Conservation (phyloP, 2,888 invertebrate species). For the Ceraclea dissimilis region DNA sequence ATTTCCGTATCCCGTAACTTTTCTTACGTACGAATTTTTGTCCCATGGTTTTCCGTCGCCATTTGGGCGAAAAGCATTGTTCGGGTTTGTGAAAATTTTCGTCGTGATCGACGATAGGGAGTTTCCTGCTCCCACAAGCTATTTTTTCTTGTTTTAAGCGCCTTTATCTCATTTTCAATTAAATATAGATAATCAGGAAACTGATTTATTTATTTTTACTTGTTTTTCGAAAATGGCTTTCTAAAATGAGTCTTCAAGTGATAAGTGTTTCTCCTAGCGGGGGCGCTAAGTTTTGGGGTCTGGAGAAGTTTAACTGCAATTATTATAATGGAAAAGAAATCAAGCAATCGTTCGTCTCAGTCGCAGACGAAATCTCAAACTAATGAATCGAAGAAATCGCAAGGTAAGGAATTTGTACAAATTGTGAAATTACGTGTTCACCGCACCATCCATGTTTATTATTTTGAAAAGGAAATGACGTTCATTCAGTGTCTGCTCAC, state of each 20-base stretch:
- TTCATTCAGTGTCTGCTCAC: background rate
- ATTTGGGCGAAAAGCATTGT: constrained; percentile 54
- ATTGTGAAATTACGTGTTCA: constrained; percentile 22
- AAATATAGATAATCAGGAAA: constrained; percentile 35
- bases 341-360: constrained; percentile 58
- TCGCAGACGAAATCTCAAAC: constrained; percentile 60
- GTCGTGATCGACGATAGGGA: constrained; percentile 64
- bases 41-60: too few relatives aligned
- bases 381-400: constrained; percentile 71
- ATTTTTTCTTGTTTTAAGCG: constrained; percentile 35
- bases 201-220: constrained; percentile 47
- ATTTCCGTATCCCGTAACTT: too few relatives aligned
- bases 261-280: constrained; percentile 15
- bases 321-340: constrained; percentile 71
- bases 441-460: background rate
- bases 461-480: background rate
- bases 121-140: constrained; percentile 53
- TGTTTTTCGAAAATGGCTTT: constrained; percentile 33
- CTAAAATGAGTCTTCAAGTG: constrained; percentile 36
- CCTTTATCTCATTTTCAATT: constrained; percentile 28
- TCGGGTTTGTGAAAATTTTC: constrained; percentile 42
- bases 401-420: constrained; percentile 47
- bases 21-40: too few relatives aligned
- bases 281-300: constrained; percentile 45
- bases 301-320: constrained; percentile 39